Evolutionary conservation across 2,113 vertebrate species (phyloP).

Genomic region (Paradoxurus hermaphroditus): DNA sequence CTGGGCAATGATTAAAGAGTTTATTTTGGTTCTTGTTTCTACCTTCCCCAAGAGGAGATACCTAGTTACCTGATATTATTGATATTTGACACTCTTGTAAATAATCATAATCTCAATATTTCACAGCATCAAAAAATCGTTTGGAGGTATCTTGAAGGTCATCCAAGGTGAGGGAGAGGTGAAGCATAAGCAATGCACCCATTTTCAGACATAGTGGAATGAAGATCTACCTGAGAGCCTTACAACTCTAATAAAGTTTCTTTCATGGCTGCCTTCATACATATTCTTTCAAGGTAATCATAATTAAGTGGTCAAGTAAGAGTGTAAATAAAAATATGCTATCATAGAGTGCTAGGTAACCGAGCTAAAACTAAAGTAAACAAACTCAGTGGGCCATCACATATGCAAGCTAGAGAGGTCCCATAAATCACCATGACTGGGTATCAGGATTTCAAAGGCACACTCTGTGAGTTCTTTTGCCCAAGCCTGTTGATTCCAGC

Average conservation of each 20-base stretch:
- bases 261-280: not conserved
- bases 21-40: not conserved
- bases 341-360: slow-evolving; percentile 63
- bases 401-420: slow-evolving; percentile 57
- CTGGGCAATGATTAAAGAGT: not conserved
- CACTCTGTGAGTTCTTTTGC: slow-evolving; percentile 54
- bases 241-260: not conserved
- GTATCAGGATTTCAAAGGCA: slow-evolving; percentile 77
- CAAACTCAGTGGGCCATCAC: slow-evolving; percentile 26
- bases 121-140: slow-evolving; percentile 20
- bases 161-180: not conserved
- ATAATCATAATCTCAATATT: not conserved
- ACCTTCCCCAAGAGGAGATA: not conserved
- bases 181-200: not conserved
- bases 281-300: not conserved
- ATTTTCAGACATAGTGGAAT: not conserved
- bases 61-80: not conserved
- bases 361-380: slow-evolving; percentile 70
- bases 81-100: not conserved
- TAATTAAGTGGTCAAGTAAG: not conserved
- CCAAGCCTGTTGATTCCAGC: slow-evolving; percentile 67
- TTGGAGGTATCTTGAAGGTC: not conserved
- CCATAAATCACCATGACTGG: slow-evolving; percentile 73
- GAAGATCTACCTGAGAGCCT: not conserved
- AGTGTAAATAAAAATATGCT: slow-evolving; percentile 61